Conservation (phyloP, 2,888 invertebrate species). For the Platynereis dumerilii region DNA sequence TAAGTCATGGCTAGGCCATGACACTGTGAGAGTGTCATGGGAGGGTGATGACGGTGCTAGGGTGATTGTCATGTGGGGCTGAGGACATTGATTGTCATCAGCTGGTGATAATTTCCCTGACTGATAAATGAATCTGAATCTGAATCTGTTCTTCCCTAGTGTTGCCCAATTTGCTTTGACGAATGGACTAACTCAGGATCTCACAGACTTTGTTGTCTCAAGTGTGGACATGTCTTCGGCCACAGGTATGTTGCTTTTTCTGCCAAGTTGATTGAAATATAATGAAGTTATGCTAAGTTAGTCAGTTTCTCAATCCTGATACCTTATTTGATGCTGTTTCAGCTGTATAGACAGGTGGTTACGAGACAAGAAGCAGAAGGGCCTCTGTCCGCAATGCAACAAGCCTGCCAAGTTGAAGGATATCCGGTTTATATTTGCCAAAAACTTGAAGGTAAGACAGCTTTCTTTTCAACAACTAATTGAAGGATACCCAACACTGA, state of each 20-base stretch:
- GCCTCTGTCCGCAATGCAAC: slow-evolving; percentile 88
- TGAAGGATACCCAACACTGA: too few species aligned
- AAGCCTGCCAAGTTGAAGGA: slow-evolving; percentile 74
- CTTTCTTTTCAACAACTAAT: not conserved
- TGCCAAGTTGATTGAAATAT: not conserved
- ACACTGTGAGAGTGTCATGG: too few species aligned
- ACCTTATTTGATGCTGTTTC: too few species aligned
- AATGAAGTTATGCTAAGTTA: not conserved
- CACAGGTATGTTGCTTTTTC: slow-evolving; percentile 47
- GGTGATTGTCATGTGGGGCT: too few species aligned
- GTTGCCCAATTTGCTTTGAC: slow-evolving; percentile 67
- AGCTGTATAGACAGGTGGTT: slow-evolving; percentile 81
- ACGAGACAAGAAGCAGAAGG: slow-evolving; percentile 65
- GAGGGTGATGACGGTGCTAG: too few species aligned
- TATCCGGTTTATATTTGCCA: slow-evolving; percentile 80
- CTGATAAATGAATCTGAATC: too few species aligned
- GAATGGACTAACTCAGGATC: slow-evolving; percentile 84
- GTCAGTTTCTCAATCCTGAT: too few species aligned
- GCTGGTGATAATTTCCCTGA: too few species aligned
- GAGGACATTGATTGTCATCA: too few species aligned
- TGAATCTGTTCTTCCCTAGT: not conserved
- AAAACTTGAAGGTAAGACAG: slow-evolving; percentile 67
- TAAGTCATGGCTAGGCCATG: too few species aligned
- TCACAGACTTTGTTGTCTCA: slow-evolving; percentile 84
- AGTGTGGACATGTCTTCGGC: slow-evolving; percentile 94